phyloP scores from a whole-genome alignment of 2,113 vertebrate genomes.

The Brachyistius frenatus region DNA sequence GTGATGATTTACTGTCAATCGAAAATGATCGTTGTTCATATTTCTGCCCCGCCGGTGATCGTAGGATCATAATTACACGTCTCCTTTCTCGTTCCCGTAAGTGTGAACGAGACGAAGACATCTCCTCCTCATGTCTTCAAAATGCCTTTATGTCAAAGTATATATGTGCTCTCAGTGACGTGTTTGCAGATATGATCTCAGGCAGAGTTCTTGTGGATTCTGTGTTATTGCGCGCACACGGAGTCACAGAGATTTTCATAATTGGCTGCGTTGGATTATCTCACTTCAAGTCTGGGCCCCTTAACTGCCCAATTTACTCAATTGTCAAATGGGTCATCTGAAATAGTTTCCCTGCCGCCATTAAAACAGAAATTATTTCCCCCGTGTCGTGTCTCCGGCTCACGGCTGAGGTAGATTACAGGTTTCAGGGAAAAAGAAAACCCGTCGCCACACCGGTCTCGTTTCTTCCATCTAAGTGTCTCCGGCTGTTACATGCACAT shows the following conservation, averaged over 20 bases:
- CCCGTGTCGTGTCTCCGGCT: constrained; percentile 8
- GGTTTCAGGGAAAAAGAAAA: neutral
- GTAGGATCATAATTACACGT: too few relatives aligned
- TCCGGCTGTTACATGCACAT: constrained; percentile 29
- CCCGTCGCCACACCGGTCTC: neutral
- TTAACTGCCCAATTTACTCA: constrained; percentile 31
- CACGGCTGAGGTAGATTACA: constrained; percentile 39
- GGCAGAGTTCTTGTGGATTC: neutral
- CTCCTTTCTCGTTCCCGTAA: too few relatives aligned
- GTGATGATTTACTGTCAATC: too few relatives aligned
- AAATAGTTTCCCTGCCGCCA: constrained; percentile 28
- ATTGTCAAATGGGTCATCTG: constrained; percentile 51
- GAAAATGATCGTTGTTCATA: too few relatives aligned
- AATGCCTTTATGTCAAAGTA: neutral
- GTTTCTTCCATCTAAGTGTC: constrained; percentile 49
- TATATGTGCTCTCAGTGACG: neutral
- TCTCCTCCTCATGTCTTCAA: neutral
- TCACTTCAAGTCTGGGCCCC: constrained; percentile 15
- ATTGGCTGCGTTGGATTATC: constrained; percentile 5
- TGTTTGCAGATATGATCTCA: neutral
- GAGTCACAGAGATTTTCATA: constrained; percentile 9
- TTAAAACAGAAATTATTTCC: constrained; percentile 52
- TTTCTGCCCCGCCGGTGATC: too few relatives aligned
- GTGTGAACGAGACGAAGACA: too few relatives aligned
- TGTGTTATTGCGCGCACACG: neutral